Evolutionary conservation across 1,140 invertebrate genomes (phyloP), one percentile per base, ranked within the genome.

Genomic region (Sitodiplosis mosellana): DNA sequence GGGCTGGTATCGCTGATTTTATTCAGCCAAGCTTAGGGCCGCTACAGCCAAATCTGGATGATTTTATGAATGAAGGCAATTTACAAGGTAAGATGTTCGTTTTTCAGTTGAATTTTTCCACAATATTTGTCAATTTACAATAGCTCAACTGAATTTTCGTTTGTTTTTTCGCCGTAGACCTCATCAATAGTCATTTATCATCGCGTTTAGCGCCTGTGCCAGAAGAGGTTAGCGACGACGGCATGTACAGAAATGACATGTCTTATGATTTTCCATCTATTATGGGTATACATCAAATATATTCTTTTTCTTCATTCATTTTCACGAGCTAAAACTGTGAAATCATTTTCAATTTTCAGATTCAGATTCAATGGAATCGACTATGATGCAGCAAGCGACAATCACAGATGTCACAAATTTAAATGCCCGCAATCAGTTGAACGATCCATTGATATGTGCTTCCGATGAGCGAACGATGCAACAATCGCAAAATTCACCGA

Each of bases 11-110:
- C 58, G 88, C 93, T 14, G 93, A 98, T 69, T 90, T 98, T 58
- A 96, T 99, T 65, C 95, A 99, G 70, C 95, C 95, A 45, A 94
- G 90, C 61, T 74, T 99, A 53, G 82, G 93, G 45, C 90, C 93
- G 48, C 70, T 98, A 36, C 94, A 98, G 64, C 94, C 93, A 50
- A 93, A 90, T 71, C 73, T 98, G 54, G 92, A 97, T 63, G 94
- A 98, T 68, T 90, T 91, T 64, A 90, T 88, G 82, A 56, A 76
- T 87, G 59, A 82, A 86, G 59, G 81, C 83, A 56, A 27, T 5
- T 68, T 90, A 49, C 83, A 86, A 71, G 83, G 83, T 86, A 68
- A 55, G 8, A 36, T 36, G n/a, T 10, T 36, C n/a, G 34, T 36
- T 36, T 36, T 36, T n/a, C 34, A 8, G 34, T 36, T 36, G 34